phyloP scores from a whole-genome alignment of 2,888 invertebrate genomes.

The Heliconius ethilla region DNA sequence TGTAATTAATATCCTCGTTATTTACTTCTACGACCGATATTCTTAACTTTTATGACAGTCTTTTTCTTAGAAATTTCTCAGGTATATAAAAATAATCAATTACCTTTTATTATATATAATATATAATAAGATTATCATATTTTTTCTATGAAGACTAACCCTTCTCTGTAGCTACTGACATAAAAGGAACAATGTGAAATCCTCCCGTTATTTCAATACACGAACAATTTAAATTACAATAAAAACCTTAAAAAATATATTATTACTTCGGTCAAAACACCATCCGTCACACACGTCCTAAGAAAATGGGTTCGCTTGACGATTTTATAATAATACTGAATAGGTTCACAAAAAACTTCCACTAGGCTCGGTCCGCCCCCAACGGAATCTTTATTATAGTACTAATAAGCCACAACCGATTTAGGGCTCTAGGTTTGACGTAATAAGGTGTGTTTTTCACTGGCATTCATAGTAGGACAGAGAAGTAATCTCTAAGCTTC shows the following conservation, averaged over 20 bases:
- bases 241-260: conserved; percentile 45
- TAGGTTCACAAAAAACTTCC: conserved; percentile 59
- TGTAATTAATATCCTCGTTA: no score
- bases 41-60: no score
- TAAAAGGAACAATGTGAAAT: conserved; percentile 6
- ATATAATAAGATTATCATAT: no score
- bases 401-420: background rate
- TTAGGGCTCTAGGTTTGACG: conserved; percentile 39
- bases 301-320: conserved; percentile 70
- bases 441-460: conserved; percentile 49
- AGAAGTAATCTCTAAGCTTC: conserved; percentile 78
- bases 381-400: conserved; percentile 65
- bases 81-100: background rate
- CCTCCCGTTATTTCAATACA: conserved; percentile 7
- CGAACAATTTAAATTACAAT: conserved; percentile 29
- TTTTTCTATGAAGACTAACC: background rate
- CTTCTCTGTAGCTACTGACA: background rate
- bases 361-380: conserved; percentile 69
- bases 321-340: conserved; percentile 80
- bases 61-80: no score
- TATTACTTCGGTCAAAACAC: conserved; percentile 61
- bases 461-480: conserved; percentile 50
- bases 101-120: background rate
- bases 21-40: no score
- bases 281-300: conserved; percentile 67